phyloP scores from a whole-genome alignment of 2,113 vertebrate species.

The Myodes glareolus region DNA sequence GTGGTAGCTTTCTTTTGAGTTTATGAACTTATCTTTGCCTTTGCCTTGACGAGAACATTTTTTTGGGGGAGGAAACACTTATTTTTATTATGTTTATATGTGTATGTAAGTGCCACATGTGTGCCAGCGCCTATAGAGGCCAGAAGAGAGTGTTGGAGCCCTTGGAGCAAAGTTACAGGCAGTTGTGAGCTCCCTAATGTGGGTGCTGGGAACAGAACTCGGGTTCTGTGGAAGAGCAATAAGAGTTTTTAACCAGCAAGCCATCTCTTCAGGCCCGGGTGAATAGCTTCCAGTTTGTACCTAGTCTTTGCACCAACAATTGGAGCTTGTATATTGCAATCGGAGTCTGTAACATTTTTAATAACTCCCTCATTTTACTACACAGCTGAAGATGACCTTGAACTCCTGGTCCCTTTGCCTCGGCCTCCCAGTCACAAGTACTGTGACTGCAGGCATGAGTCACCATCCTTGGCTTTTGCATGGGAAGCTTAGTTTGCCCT shows the following conservation, averaged over 20 bases:
- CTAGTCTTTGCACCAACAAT: not conserved
- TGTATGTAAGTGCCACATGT: not conserved
- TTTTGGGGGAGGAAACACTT: too few relatives aligned
- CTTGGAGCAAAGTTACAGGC: not conserved
- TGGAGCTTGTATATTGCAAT: not conserved
- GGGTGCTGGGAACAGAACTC: not conserved
- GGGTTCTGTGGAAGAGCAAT: not conserved
- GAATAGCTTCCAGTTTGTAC: not conserved
- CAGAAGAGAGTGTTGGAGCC: not conserved
- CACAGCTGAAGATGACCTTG: not conserved
- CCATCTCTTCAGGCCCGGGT: not conserved
- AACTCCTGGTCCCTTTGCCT: not conserved
- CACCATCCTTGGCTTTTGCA: not conserved
- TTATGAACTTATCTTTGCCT: not conserved
- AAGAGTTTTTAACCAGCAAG: not conserved
- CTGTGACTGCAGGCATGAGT: not conserved
- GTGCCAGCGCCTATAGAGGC: not conserved
- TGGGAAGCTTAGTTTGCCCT: not conserved
- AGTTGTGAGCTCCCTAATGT: not conserved
- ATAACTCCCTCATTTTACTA: not conserved
- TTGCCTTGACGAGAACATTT: not conserved
- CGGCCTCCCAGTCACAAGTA: not conserved
- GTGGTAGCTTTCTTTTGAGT: not conserved
- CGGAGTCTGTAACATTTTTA: not conserved
- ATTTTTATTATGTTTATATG: not conserved